Conservation (phyloP, 2,888 invertebrate genomes). For the Euzophera pinguis region DNA sequence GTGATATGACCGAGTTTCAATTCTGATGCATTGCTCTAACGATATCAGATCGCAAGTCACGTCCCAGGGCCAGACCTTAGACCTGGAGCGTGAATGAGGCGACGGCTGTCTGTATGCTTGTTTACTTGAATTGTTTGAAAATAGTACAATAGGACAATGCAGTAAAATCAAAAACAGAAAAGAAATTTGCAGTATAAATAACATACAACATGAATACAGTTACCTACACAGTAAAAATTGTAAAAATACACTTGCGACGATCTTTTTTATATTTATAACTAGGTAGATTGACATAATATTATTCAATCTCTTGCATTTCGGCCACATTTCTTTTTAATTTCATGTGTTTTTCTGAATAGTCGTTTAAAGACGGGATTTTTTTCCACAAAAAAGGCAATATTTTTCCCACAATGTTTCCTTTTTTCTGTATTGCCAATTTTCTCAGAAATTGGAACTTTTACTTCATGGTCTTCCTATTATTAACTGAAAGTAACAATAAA, state of each 20-base stretch:
- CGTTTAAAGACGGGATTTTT: not conserved
- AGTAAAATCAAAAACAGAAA: not conserved
- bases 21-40: not conserved
- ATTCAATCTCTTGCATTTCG: too few species aligned
- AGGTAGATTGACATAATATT: too few species aligned
- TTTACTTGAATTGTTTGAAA: not conserved
- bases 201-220: too few species aligned
- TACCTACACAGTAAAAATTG: too few species aligned
- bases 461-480: not conserved
- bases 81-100: slow-evolving; percentile 12
- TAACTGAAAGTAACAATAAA: not conserved
- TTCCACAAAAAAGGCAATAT: too few species aligned
- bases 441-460: not conserved
- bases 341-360: too few species aligned
- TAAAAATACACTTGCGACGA: too few species aligned
- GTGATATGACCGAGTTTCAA: not conserved
- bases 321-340: too few species aligned
- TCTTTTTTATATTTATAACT: too few species aligned
- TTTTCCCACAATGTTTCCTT: too few species aligned
- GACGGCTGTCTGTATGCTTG: slow-evolving; percentile 2
- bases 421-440: not conserved
- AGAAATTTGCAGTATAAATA: too few species aligned
- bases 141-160: not conserved
- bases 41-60: slow-evolving; percentile 11
- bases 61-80: slow-evolving; percentile 9